phyloP scores from a whole-genome alignment of 2,113 vertebrate species.

The Echinops telfairi region DNA sequence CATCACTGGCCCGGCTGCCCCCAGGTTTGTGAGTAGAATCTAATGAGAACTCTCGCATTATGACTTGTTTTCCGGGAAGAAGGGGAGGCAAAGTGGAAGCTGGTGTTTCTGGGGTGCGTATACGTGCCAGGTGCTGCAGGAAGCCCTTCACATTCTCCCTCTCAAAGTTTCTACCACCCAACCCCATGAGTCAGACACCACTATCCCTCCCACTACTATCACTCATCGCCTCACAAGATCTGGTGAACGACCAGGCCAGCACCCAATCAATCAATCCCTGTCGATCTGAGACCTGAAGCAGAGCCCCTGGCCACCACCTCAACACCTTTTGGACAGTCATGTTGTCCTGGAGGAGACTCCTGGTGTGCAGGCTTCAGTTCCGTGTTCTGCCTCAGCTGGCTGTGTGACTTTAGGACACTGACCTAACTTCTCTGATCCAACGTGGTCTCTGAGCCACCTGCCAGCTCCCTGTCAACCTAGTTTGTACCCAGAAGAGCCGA shows the following conservation, averaged over 20 bases:
- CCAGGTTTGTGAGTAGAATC: not conserved
- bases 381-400: not conserved
- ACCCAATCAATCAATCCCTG: no score
- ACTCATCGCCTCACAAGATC: fast-evolving
- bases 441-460: not conserved
- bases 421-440: not conserved
- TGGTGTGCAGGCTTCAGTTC: not conserved
- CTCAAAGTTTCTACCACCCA: no score
- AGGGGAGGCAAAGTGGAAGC: not conserved
- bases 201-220: not conserved
- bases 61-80: not conserved
- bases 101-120: not conserved
- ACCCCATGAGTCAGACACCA: not conserved
- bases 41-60: not conserved
- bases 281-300: not conserved
- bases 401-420: not conserved
- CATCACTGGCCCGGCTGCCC: not conserved
- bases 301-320: not conserved
- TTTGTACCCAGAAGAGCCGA: not conserved
- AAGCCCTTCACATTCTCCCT: not conserved
- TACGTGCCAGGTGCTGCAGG: no score
- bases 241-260: not conserved
- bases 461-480: not conserved
- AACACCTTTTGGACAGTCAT: not conserved
- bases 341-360: not conserved